Percentiles rank a stretch among this genome's conserved stretches.
These are phyloP conservation scores for Cercopithecus mona DNA, from an alignment of 2,113 vertebrate genomes.

Conservation along the genomic window DNA sequence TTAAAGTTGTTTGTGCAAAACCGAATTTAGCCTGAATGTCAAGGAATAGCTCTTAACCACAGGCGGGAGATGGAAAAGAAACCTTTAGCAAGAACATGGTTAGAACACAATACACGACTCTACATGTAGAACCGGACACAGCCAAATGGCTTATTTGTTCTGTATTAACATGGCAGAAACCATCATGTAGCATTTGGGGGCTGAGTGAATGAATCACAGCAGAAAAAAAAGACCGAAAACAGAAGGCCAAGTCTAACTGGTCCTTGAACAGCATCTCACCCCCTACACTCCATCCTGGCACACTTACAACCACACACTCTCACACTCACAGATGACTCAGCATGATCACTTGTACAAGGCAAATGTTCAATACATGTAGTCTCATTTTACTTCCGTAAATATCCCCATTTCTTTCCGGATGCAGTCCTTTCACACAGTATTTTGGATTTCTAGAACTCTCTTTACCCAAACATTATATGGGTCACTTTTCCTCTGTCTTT, in stretches of 20 bases:
- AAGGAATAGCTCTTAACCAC: not conserved
- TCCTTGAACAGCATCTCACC: not conserved
- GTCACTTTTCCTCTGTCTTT: not conserved
- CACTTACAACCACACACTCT: not conserved
- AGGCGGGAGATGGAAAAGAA: not conserved
- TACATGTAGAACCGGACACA: not conserved
- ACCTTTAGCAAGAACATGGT: not conserved
- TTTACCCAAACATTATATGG: not conserved
- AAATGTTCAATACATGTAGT: not conserved
- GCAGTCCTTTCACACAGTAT: not conserved
- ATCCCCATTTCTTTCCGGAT: not conserved
- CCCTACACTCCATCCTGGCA: not conserved
- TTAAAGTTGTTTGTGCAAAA: not conserved
- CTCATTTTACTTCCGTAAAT: not conserved
- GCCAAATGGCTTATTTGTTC: not conserved
- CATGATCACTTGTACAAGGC: not conserved
- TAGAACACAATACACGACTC: not conserved
- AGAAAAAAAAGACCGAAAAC: not conserved
- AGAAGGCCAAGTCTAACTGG: not conserved
- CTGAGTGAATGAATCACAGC: not conserved
- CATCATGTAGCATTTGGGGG: not conserved
- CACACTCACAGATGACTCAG: not conserved
- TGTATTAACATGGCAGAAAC: not conserved
- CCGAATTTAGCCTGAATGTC: not conserved
- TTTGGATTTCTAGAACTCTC: not conserved